These are phyloP conservation scores for Leucoma salicis DNA, from an alignment of 2,888 invertebrate genomes.

Conservation along the genomic window DNA sequence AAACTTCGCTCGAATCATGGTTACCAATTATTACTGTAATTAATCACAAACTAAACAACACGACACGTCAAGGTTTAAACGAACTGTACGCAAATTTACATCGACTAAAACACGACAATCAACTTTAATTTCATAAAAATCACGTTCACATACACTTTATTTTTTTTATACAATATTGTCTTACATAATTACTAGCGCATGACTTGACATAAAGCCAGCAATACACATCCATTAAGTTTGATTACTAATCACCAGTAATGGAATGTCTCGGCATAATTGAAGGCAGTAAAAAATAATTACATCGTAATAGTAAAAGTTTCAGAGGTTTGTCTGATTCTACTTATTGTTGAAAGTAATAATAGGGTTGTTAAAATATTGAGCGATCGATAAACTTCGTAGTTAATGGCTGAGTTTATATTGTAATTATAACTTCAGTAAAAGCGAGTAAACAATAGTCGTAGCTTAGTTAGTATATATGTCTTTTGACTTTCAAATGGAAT, in stretches of 20 bases:
- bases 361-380: conserved; percentile 3
- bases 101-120: conserved; percentile 8
- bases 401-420: too few relatives aligned
- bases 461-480: too few relatives aligned
- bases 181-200: conserved; percentile 36
- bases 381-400: not conserved
- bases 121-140: conserved; percentile 17
- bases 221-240: conserved; percentile 53
- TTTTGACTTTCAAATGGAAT: too few relatives aligned
- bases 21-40: conserved; percentile 8
- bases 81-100: conserved; percentile 5
- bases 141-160: conserved; percentile 12
- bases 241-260: conserved; percentile 60
- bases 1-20: conserved; percentile 1
- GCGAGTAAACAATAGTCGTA: too few relatives aligned
- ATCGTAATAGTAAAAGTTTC: conserved; percentile 1
- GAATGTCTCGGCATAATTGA: conserved; percentile 32
- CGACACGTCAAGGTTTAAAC: conserved; percentile 1
- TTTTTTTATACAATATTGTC: conserved; percentile 21
- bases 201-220: conserved; percentile 41
- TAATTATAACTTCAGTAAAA: too few relatives aligned
- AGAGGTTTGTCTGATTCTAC: conserved; percentile 2
- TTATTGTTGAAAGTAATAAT: conserved; percentile 11
- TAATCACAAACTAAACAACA: not conserved
- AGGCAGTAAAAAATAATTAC: conserved; percentile 16